Conservation (phyloP, 2,888 invertebrate species). For the Drosophila phalerata region DNA sequence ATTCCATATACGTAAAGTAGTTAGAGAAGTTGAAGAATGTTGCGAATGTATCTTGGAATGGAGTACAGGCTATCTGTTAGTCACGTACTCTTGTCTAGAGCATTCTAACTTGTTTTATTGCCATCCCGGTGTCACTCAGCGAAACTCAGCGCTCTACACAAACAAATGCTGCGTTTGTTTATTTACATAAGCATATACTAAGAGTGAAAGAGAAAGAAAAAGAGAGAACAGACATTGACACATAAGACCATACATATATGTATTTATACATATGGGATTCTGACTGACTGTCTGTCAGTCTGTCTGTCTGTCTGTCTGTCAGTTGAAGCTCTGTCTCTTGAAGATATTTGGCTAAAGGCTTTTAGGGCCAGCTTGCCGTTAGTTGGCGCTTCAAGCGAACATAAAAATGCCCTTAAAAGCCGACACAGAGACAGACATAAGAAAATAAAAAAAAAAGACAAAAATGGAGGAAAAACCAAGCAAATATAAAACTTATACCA, state of each 20-base stretch:
- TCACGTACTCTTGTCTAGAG: background rate
- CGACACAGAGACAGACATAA: constrained; percentile 53
- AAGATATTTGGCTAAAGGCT: constrained; percentile 81
- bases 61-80: constrained; percentile 22
- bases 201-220: background rate
- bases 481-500: constrained; percentile 80
- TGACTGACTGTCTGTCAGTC: constrained; percentile 31
- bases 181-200: constrained; percentile 71
- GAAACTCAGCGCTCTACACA: constrained; percentile 51
- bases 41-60: background rate
- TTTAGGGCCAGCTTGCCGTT: constrained; percentile 76
- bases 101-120: constrained; percentile 55
- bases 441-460: constrained; percentile 21
- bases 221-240: constrained; percentile 12
- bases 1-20: background rate
- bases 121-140: constrained; percentile 62
- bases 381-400: constrained; percentile 78
- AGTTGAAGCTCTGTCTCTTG: constrained; percentile 59
- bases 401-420: constrained; percentile 80
- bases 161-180: constrained; percentile 67
- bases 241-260: constrained; percentile 17
- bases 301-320: constrained; percentile 39
- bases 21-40: background rate
- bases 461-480: constrained; percentile 57
- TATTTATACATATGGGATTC: constrained; percentile 31